Conservation (phyloP, 2,113 vertebrate species). For the Fregata magnificens region DNA sequence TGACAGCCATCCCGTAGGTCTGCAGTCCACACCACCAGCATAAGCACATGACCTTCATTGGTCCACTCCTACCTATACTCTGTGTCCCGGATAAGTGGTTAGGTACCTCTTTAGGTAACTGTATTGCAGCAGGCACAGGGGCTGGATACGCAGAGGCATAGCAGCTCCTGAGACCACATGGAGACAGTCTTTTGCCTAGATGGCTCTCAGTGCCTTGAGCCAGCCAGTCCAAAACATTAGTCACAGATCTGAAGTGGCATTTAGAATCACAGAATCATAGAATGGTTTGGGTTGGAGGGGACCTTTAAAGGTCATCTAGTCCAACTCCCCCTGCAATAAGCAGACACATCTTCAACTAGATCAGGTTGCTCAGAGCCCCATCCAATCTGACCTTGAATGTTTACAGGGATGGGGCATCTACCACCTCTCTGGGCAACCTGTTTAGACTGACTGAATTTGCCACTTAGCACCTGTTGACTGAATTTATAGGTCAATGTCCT, state of each 20-base stretch:
- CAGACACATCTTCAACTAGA: neutral
- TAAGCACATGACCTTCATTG: too few relatives aligned
- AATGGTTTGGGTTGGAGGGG: neutral
- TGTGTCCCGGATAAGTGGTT: neutral
- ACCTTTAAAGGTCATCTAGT: neutral
- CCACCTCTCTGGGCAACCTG: neutral
- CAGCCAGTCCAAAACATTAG: neutral
- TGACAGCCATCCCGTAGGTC: neutral
- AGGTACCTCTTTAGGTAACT: neutral
- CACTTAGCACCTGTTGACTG: accelerated
- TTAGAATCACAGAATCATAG: neutral
- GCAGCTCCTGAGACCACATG: neutral
- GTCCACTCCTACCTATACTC: neutral
- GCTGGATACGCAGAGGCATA: neutral
- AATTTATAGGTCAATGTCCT: neutral
- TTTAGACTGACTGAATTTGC: neutral
- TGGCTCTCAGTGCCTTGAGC: neutral
- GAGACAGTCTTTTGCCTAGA: neutral
- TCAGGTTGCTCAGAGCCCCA: neutral
- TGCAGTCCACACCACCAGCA: neutral
- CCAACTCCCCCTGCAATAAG: neutral
- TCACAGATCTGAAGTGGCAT: neutral
- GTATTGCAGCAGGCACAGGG: neutral
- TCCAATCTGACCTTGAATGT: neutral
- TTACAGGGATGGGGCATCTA: neutral